Evolutionary conservation across 2,797 vertebrate species (phyloP).

Genomic region (Manis javanica): DNA sequence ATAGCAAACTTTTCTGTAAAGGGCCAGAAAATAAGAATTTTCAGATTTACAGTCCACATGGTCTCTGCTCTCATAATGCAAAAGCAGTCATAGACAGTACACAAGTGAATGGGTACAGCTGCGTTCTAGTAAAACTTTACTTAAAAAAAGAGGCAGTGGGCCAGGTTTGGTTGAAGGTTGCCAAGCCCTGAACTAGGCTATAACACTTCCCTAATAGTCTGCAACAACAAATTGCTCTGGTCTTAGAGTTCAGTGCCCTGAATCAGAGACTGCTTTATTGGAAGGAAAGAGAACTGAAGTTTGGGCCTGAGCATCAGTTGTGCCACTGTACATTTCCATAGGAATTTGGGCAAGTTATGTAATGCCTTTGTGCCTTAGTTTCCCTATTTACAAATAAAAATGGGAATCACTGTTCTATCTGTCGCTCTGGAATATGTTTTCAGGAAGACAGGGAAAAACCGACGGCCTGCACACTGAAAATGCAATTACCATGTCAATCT

Average conservation of each 20-base stretch:
- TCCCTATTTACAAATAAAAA: slow-evolving; percentile 30
- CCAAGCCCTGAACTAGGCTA: not conserved
- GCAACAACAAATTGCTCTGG: not conserved
- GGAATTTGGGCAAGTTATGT: not conserved
- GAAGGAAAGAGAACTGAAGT: not conserved
- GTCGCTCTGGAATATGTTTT: not conserved
- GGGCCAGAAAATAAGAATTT: not conserved
- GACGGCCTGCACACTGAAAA: not conserved
- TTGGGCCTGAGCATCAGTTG: not conserved
- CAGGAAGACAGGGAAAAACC: not conserved
- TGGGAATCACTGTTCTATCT: not conserved
- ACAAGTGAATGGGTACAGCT: not conserved
- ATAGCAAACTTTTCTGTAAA: slow-evolving; percentile 2
- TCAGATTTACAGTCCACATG: not conserved
- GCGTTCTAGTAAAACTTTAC: not conserved
- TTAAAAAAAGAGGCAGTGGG: not conserved
- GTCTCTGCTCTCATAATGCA: not conserved
- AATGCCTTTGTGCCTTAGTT: not conserved
- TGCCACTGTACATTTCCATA: not conserved
- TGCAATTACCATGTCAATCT: not conserved
- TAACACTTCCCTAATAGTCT: not conserved
- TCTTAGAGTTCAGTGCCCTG: not conserved
- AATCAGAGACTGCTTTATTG: not conserved
- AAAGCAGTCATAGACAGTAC: not conserved
- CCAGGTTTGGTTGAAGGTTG: not conserved